A percentile compares a stretch with the other conserved stretches of the same genome.
phyloP scores from a whole-genome alignment of 2,113 vertebrate species.

The Calonectris borealis region DNA sequence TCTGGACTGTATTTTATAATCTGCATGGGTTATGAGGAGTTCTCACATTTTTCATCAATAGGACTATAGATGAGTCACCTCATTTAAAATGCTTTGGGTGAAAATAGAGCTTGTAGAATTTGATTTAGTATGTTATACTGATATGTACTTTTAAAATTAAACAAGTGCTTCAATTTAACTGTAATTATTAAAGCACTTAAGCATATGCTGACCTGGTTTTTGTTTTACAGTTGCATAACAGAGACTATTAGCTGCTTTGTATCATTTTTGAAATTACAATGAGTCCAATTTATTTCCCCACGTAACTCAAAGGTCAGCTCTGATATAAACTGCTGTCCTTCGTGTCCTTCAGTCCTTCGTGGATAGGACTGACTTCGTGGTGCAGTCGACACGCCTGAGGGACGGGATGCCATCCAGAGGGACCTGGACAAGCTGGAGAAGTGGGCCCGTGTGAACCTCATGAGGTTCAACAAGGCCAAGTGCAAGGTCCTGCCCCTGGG shows the following conservation, averaged over 20 bases:
- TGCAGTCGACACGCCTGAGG: no score
- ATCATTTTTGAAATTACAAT: neutral
- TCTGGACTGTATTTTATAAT: neutral
- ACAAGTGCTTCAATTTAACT: neutral
- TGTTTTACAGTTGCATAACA: neutral
- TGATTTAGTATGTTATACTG: neutral
- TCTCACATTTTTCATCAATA: neutral
- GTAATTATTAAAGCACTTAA: neutral
- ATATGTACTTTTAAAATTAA: neutral
- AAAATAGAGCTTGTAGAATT: neutral
- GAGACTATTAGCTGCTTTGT: neutral
- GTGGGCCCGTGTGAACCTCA: no score
- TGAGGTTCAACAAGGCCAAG: no score
- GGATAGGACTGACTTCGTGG: no score
- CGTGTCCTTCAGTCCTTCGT: no score
- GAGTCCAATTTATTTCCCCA: neutral
- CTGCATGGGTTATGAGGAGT: neutral
- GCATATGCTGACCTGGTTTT: neutral
- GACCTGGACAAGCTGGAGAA: no score
- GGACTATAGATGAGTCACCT: neutral
- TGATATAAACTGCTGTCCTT: neutral
- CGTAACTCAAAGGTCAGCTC: neutral
- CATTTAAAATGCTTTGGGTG: neutral
- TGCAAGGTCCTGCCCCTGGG: no score
- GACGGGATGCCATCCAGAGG: no score